Conservation (phyloP, 2,113 vertebrate genomes). For the Scolopax mira region DNA sequence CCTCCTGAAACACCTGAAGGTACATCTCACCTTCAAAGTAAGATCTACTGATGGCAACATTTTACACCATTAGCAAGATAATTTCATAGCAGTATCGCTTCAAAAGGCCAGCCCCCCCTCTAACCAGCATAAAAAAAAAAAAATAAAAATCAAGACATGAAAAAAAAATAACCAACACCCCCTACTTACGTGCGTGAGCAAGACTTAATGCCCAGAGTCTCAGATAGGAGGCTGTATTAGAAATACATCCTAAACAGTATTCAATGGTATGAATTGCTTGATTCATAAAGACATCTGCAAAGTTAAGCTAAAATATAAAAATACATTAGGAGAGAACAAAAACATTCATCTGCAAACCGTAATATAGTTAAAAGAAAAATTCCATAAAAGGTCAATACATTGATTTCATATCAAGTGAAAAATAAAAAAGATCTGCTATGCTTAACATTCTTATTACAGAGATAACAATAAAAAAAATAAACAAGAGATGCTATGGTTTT, state of each 20-base stretch:
- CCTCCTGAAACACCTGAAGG: not conserved
- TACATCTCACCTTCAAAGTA: not conserved
- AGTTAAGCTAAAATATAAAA: constrained; percentile 79
- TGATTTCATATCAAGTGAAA: not conserved
- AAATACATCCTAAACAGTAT: constrained; percentile 94
- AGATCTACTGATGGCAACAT: not conserved
- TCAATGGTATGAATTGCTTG: constrained; percentile 96
- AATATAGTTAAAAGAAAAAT: not conserved
- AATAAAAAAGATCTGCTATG: not conserved
- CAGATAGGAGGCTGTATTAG: constrained; percentile 96
- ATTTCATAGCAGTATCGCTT: not conserved
- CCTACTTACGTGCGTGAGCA: constrained; percentile 93
- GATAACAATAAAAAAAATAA: not conserved
- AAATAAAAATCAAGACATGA: not conserved
- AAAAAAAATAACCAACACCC: not conserved
- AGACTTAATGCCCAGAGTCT: constrained; percentile 96
- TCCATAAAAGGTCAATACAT: not conserved
- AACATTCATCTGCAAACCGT: not conserved
- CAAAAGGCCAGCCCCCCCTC: not conserved
- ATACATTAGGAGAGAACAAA: not conserved
- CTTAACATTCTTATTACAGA: not conserved
- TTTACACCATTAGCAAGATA: not conserved
- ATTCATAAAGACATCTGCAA: constrained; percentile 87
- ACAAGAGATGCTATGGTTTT: not conserved
- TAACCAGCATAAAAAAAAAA: not conserved